Conservation (phyloP, 1,140 invertebrate species). For the Paraescarpia echinospica region DNA sequence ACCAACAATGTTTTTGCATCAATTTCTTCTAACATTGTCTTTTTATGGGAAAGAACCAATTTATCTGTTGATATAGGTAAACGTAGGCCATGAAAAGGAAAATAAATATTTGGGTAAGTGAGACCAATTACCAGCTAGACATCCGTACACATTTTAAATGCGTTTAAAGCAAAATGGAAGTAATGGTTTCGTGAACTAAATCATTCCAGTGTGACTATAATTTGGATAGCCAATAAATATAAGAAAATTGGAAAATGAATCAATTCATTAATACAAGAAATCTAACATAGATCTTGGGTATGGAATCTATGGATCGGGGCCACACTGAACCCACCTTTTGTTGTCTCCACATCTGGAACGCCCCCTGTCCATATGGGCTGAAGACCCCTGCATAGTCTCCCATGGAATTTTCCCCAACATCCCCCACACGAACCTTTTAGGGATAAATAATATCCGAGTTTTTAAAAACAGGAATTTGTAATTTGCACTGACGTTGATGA, state of each 20-base stretch:
- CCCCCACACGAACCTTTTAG: constrained; percentile 66
- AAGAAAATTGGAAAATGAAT: not conserved
- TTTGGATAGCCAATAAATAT: not conserved
- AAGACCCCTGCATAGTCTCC: constrained; percentile 91
- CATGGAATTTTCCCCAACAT: constrained; percentile 89
- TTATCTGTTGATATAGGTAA: not conserved
- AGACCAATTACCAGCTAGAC: not conserved
- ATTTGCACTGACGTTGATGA: not conserved
- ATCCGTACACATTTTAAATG: not conserved
- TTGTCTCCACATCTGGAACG: constrained; percentile 84
- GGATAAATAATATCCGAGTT: not conserved
- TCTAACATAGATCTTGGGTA: too few species aligned
- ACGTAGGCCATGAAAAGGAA: not conserved
- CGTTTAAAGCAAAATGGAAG: not conserved
- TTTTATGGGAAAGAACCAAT: not conserved
- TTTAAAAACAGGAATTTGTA: not conserved
- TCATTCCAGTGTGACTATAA: not conserved
- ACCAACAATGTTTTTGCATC: not conserved
- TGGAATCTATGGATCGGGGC: too few species aligned
- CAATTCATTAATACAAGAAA: too few species aligned
- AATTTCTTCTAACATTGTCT: not conserved
- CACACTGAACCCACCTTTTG: not conserved
- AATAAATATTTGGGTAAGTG: not conserved
- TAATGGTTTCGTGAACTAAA: not conserved
- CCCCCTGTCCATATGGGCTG: constrained; percentile 73